Conservation (phyloP, 2,888 invertebrate species). For the Cheilosia pagana region DNA sequence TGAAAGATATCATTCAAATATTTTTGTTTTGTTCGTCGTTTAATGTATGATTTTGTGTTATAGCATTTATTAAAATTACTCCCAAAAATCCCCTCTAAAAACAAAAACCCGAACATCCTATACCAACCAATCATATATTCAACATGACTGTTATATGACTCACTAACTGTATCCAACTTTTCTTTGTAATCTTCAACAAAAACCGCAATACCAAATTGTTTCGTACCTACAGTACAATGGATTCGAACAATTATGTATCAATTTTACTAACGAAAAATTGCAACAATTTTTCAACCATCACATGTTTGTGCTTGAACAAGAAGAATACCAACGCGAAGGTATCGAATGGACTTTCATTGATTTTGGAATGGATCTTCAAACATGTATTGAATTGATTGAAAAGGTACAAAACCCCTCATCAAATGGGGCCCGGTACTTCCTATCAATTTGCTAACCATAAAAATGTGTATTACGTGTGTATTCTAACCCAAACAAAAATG, state of each 20-base stretch:
- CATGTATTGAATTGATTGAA: constrained; percentile 91
- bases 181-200: constrained; percentile 10
- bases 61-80: constrained; percentile 1
- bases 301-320: constrained; percentile 97
- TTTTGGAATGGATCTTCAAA: constrained; percentile 95
- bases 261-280: constrained; percentile 96
- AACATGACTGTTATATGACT: constrained; percentile 24
- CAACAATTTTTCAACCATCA: constrained; percentile 98
- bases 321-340: constrained; percentile 95
- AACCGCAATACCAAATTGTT: constrained; percentile 78
- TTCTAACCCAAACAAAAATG: constrained; percentile 9
- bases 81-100: constrained; percentile 2
- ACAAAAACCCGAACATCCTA: constrained; percentile 9
- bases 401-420: constrained; percentile 84
- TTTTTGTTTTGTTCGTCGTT: constrained; percentile 32
- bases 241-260: constrained; percentile 97
- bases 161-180: constrained; percentile 10
- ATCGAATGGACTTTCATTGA: constrained; percentile 97
- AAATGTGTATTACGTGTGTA: neutral
- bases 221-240: constrained; percentile 89
- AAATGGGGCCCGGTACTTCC: constrained; percentile 8
- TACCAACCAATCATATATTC: constrained; percentile 17
- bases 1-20: neutral
- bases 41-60: constrained; percentile 67
- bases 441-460: constrained; percentile 5